phyloP scores from a whole-genome alignment of 2,797 vertebrate genomes.

The Chaenodraco wilsoni region DNA sequence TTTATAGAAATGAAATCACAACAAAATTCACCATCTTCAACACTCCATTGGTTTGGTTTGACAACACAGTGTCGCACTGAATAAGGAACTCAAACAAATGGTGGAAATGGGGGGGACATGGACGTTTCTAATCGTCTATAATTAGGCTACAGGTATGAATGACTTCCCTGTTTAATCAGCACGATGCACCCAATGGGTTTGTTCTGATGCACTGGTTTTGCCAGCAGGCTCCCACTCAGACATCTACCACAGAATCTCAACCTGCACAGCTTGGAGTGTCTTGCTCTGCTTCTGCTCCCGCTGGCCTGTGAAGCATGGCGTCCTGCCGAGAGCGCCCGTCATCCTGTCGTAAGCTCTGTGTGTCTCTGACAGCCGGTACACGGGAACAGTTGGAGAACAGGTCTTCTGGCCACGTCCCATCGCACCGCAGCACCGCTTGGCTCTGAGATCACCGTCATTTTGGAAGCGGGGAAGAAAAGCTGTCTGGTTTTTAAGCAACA shows the following conservation, averaged over 20 bases:
- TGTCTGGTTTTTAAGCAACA: neutral
- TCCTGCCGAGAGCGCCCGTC: conserved; percentile 16
- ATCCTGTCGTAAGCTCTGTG: conserved; percentile 16
- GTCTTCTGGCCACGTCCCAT: conserved; percentile 28
- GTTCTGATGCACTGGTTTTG: conserved; percentile 32
- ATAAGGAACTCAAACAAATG: conserved; percentile 9
- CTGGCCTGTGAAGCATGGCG: conserved; percentile 17
- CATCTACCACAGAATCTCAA: conserved; percentile 19
- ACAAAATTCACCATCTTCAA: neutral
- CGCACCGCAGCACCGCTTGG: conserved; percentile 17
- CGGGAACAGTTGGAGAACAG: conserved; percentile 28
- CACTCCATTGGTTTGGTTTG: conserved; percentile 1
- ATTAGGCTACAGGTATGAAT: conserved; percentile 5
- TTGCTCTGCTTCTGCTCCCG: conserved; percentile 25
- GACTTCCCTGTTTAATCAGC: conserved; percentile 13
- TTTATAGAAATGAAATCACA: neutral
- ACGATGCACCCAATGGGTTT: conserved; percentile 8
- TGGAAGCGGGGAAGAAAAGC: conserved; percentile 16
- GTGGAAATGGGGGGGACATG: conserved; percentile 14
- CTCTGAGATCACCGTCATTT: conserved; percentile 10
- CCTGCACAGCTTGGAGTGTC: conserved; percentile 24
- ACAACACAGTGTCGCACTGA: neutral
- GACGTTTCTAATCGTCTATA: neutral
- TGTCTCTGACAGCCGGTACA: conserved; percentile 47
- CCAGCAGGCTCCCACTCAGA: conserved; percentile 17